Conservation (phyloP, 1,140 invertebrate genomes). For the Brachionus manjavacas region DNA sequence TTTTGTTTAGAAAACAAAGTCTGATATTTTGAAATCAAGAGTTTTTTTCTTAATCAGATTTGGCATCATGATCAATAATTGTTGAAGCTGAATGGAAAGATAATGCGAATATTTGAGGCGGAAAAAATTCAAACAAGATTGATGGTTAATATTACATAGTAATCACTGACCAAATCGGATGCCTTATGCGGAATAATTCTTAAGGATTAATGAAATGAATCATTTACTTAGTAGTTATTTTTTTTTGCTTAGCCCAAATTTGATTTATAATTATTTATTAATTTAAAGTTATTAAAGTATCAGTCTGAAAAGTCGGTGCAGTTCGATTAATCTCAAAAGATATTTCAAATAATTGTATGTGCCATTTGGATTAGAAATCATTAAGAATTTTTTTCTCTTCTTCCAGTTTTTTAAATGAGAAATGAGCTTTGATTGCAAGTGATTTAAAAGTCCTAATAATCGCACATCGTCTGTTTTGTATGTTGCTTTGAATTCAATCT, state of each 20-base stretch:
- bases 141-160: constrained; percentile 15
- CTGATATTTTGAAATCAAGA: constrained; percentile 3
- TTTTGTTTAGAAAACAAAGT: not conserved
- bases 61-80: constrained; percentile 28
- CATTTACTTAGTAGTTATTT: not conserved
- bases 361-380: constrained; percentile 35
- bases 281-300: constrained; percentile 28
- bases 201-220: constrained; percentile 13
- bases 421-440: not conserved
- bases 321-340: constrained; percentile 22
- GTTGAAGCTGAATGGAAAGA: not conserved
- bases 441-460: not conserved
- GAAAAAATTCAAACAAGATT: constrained; percentile 11
- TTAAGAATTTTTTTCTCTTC: constrained; percentile 11
- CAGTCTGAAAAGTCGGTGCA: constrained; percentile 38
- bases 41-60: not conserved
- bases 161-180: not conserved
- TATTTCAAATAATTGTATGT: constrained; percentile 27
- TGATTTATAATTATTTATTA: constrained; percentile 39
- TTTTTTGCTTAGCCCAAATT: not conserved
- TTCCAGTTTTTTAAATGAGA: not conserved
- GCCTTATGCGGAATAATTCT: not conserved
- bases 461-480: not conserved
- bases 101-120: constrained; percentile 10
- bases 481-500: not conserved